Conservation (phyloP, 1,140 invertebrate genomes). For the Oscheius sp. region DNA sequence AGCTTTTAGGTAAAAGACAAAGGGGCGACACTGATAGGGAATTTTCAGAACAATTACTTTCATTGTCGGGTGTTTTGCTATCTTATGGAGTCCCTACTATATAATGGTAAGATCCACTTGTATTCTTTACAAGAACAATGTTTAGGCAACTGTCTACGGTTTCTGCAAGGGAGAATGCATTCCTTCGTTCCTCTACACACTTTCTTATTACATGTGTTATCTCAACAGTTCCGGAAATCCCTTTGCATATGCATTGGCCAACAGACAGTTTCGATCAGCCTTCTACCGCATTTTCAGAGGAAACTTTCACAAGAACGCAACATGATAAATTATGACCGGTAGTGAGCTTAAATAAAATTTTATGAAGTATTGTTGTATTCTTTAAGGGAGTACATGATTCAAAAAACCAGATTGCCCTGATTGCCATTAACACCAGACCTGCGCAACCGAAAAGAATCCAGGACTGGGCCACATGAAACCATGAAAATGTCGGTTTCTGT, state of each 20-base stretch:
- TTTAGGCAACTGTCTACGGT: slow-evolving; percentile 59
- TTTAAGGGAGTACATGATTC: too few relatives aligned
- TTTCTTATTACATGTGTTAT: slow-evolving; percentile 93
- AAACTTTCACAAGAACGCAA: slow-evolving; percentile 49
- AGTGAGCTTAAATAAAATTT: too few relatives aligned
- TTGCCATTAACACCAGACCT: too few relatives aligned
- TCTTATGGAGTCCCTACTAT: slow-evolving; percentile 61
- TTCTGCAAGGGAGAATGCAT: slow-evolving; percentile 60
- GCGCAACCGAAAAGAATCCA: too few relatives aligned
- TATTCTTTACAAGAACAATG: not conserved
- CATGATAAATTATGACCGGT: too few relatives aligned
- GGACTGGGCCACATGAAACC: too few relatives aligned
- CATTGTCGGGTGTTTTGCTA: slow-evolving; percentile 59
- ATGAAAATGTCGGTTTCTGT: too few relatives aligned
- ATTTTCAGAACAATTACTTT: slow-evolving; percentile 56
- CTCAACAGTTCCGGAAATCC: slow-evolving; percentile 97
- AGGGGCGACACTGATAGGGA: not conserved
- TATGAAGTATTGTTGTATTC: too few relatives aligned
- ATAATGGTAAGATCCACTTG: slow-evolving; percentile 47
- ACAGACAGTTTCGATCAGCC: slow-evolving; percentile 98
- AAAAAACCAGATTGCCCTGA: too few relatives aligned
- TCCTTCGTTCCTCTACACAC: slow-evolving; percentile 53
- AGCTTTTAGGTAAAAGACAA: slow-evolving; percentile 41
- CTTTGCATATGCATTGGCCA: slow-evolving; percentile 96
- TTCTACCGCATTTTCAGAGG: slow-evolving; percentile 81